phyloP scores from a whole-genome alignment of 2,888 invertebrate genomes.

The Onthophagus sagittarius region DNA sequence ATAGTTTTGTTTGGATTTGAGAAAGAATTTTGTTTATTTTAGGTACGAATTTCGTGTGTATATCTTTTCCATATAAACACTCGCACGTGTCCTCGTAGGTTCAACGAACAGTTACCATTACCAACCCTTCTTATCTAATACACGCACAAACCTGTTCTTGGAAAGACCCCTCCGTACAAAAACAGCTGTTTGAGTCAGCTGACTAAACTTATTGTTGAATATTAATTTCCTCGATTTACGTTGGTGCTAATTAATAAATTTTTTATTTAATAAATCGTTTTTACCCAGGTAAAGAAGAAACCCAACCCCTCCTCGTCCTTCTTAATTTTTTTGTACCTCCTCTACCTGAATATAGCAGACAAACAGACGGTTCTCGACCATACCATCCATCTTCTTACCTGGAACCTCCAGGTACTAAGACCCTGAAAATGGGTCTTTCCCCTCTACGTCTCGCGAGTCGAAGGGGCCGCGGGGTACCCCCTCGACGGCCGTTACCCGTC shows the following conservation, averaged over 20 bases:
- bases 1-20: background rate
- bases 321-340: background rate
- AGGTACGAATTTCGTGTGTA: background rate
- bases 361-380: background rate
- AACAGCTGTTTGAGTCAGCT: background rate
- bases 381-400: background rate
- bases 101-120: background rate
- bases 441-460: background rate
- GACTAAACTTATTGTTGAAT: background rate
- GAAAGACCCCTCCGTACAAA: background rate
- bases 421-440: background rate
- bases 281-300: background rate
- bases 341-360: background rate
- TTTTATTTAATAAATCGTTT: too few relatives aligned
- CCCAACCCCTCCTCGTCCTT: background rate
- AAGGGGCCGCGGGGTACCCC: background rate
- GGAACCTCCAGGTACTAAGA: background rate
- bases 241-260: too few relatives aligned
- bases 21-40: background rate
- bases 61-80: background rate
- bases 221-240: background rate
- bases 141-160: background rate
- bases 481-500: background rate
- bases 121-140: background rate
- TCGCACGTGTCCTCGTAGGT: background rate